Conservation (phyloP, 2,113 vertebrate genomes). For the Ictalurus furcatus region DNA sequence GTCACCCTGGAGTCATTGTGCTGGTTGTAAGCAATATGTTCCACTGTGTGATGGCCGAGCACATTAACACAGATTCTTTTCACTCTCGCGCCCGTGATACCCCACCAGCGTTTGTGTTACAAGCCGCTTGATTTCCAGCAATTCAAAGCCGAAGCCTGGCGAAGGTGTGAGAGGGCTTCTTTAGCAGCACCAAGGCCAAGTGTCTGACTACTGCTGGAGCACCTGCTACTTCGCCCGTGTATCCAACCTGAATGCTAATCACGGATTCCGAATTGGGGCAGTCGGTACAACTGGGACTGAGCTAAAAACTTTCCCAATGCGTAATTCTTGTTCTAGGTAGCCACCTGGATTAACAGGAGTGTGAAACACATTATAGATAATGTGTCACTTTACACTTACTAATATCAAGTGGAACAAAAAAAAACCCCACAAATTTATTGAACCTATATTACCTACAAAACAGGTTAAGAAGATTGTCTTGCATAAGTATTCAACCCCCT, state of each 20-base stretch:
- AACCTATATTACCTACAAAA: not conserved
- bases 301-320: not conserved
- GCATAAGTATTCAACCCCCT: not conserved
- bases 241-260: constrained; percentile 16
- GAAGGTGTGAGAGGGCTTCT: constrained; percentile 34
- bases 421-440: not conserved
- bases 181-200: constrained; percentile 10
- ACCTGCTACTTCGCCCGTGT: not conserved
- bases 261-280: constrained; percentile 4
- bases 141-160: constrained; percentile 19
- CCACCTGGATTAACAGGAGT: not conserved
- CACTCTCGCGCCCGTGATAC: constrained; percentile 80
- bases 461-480: not conserved
- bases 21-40: constrained; percentile 90
- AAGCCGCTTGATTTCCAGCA: constrained; percentile 69
- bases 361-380: not conserved
- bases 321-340: not conserved
- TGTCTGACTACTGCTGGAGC: constrained; percentile 15
- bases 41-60: constrained; percentile 82
- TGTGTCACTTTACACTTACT: not conserved
- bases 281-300: not conserved
- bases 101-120: constrained; percentile 80
- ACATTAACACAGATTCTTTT: constrained; percentile 89
- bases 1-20: constrained; percentile 83
- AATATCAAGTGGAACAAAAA: not conserved